Percentiles rank a stretch among this genome's conserved stretches.
Conservation (phyloP, 2,113 vertebrate genomes). For the Coregonus clupeaformis region DNA sequence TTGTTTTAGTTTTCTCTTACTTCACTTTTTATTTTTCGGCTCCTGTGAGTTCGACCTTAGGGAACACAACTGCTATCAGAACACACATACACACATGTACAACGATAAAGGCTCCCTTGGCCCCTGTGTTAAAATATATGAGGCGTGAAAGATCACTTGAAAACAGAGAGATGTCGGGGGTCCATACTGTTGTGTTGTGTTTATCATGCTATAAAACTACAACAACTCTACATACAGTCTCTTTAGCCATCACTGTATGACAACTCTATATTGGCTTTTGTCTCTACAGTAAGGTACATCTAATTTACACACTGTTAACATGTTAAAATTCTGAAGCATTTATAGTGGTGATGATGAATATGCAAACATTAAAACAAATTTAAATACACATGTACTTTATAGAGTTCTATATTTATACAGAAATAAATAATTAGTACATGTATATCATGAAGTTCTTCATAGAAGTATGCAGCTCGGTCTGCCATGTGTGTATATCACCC, state of each 20-base stretch:
- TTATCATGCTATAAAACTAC: not conserved
- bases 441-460: constrained; percentile 16
- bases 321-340: constrained; percentile 1
- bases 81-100: not conserved
- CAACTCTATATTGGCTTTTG: no score
- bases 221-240: not conserved
- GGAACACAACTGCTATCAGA: constrained; percentile 7
- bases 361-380: not conserved
- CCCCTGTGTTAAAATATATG: constrained; percentile 4
- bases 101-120: not conserved
- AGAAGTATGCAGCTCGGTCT: constrained; percentile 3
- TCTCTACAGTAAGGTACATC: not conserved
- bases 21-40: not conserved
- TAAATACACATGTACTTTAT: no score
- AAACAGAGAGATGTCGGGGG: constrained; percentile 1
- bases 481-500: constrained; percentile 20
- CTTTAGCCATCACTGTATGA: constrained; percentile 2
- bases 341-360: not conserved
- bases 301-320: not conserved
- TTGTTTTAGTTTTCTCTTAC: not conserved
- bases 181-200: not conserved
- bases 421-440: not conserved
- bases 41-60: not conserved
- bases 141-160: constrained; percentile 15
- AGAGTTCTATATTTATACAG: no score